Conservation (phyloP, 2,888 invertebrate genomes). For the Ochropacha duplaris region DNA sequence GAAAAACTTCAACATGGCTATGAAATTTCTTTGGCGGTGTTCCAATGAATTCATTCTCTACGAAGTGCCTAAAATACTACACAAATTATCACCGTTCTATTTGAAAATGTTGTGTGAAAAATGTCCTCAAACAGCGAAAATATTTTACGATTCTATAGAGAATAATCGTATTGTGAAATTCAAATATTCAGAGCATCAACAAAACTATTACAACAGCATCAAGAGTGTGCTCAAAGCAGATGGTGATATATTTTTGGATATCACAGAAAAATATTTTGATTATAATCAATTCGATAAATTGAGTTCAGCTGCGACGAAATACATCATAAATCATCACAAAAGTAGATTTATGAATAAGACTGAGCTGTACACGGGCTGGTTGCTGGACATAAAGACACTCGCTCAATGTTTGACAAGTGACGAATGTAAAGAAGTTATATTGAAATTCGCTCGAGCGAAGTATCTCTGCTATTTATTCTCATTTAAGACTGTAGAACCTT, state of each 20-base stretch:
- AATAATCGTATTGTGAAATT: slow-evolving; percentile 27
- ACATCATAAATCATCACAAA: slow-evolving; percentile 47
- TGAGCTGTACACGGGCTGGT: slow-evolving; percentile 47
- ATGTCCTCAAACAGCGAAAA: slow-evolving; percentile 40
- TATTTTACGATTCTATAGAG: slow-evolving; percentile 48
- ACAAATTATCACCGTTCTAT: slow-evolving; percentile 43
- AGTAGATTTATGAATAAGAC: slow-evolving; percentile 43
- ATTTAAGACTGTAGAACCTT: slow-evolving; percentile 30
- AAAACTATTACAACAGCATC: slow-evolving; percentile 39
- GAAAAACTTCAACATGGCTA: slow-evolving; percentile 35
- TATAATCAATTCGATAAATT: slow-evolving; percentile 20
- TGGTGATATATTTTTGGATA: slow-evolving; percentile 43
- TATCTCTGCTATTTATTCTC: slow-evolving; percentile 26
- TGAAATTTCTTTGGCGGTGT: slow-evolving; percentile 52
- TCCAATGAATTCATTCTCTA: slow-evolving; percentile 38
- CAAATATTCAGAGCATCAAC: slow-evolving; percentile 30
- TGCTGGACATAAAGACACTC: slow-evolving; percentile 46
- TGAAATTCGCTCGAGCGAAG: slow-evolving; percentile 26
- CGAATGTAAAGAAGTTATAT: slow-evolving; percentile 43
- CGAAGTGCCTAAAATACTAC: slow-evolving; percentile 37
- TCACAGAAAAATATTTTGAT: slow-evolving; percentile 50
- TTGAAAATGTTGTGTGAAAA: slow-evolving; percentile 53
- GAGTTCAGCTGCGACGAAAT: slow-evolving; percentile 38
- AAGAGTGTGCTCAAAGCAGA: slow-evolving; percentile 48
- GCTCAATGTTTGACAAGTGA: slow-evolving; percentile 38